Base-by-base conservation (phyloP, 2,888 invertebrate genomes). In the Polietes domitor region DNA sequence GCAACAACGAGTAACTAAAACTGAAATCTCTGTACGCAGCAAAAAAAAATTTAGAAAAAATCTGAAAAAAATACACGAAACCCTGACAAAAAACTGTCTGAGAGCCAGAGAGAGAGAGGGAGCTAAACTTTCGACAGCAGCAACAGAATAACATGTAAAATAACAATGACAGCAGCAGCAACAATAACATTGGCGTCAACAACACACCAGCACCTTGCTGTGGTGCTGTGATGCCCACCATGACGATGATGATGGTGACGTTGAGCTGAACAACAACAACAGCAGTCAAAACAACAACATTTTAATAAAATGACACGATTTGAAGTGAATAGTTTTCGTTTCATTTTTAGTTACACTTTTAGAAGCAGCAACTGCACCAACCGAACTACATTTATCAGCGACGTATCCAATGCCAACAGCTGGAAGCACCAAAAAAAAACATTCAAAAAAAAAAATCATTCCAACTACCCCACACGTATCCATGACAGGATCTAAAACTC, bases 251-350 rank as follows among this genome's bases (percentile, higher is more conserved):
- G n/a, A 3, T 47, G 47, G n/a, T 47, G 47, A 47, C 47, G 47
- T 3, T 47, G n/a, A 41, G 15, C 15, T n/a, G n/a, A 41, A 12
- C 58, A 12, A 15, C 5, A 61, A 15, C 28, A 28, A 61, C 61
- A 61, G n/a, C n/a, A n/a, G n/a, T n/a, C n/a, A n/a, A n/a, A n/a
- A n/a, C 61, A 61, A 28, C n/a, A 17, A 15, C 17, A 61, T 61
- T 61, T 61, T 61, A 61, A 61, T 61, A 61, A 61, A 61, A 61
- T 28, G 61, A 61, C 61, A 61, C 61, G 28, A 61, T 61, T 61
- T 61, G 28, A 58, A 58, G 61, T 61, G 61, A 61, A 61, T 61
- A 61, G 61, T 28, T 61, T 61, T 28, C 28, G 61, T 61, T 61
- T 26, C 61, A 28, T 26, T 61, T 61, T 61, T 15, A 61, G 61